Conservation (phyloP, 2,888 invertebrate genomes). For the Drosophila multiciliata region DNA sequence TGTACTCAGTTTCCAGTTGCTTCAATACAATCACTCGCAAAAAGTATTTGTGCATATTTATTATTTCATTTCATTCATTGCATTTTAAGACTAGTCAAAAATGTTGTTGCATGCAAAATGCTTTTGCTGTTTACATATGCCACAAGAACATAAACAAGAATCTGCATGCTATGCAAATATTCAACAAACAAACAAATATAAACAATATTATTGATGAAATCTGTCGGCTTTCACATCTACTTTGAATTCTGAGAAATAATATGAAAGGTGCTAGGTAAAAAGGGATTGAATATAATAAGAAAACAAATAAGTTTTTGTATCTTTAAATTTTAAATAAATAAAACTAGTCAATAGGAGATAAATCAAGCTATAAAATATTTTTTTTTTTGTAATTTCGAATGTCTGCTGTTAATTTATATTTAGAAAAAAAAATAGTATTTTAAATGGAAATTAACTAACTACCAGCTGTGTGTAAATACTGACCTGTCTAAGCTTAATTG, state of each 20-base stretch:
- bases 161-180: slow-evolving; percentile 27
- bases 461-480: slow-evolving; percentile 14
- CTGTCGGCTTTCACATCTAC: background rate
- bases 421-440: background rate
- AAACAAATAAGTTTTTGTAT: background rate
- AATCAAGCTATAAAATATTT: background rate
- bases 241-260: background rate
- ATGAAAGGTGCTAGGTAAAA: background rate
- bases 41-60: slow-evolving; percentile 2
- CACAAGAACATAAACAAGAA: slow-evolving; percentile 10
- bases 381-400: slow-evolving; percentile 4
- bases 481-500: slow-evolving; percentile 37
- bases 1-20: slow-evolving; percentile 71
- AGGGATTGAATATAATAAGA: background rate
- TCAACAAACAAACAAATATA: slow-evolving; percentile 2
- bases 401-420: slow-evolving; percentile 2
- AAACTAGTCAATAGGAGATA: background rate
- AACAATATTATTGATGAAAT: background rate
- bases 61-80: slow-evolving; percentile 1
- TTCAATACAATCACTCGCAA: background rate
- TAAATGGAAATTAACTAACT: slow-evolving; percentile 23
- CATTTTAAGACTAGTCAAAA: slow-evolving; percentile 3
- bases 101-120: slow-evolving; percentile 59
- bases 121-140: slow-evolving; percentile 37
- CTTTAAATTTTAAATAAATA: background rate